These are phyloP conservation scores for Pachycephus smyrnensis DNA, from an alignment of 2,888 invertebrate species.

Conservation along the genomic window DNA sequence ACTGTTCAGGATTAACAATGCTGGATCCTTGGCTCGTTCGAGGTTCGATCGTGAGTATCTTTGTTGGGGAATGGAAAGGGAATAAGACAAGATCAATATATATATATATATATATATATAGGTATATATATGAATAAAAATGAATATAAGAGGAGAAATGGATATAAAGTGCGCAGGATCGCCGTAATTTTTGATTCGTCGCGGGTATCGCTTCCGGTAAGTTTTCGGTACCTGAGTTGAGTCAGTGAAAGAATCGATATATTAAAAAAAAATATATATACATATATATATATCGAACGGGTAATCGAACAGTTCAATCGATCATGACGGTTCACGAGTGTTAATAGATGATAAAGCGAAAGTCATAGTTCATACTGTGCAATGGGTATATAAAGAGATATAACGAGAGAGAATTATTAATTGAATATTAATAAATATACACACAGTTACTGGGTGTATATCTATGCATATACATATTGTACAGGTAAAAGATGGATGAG, in stretches of 20 bases:
- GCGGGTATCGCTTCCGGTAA: background rate
- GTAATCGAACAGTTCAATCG: background rate
- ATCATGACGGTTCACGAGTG: background rate
- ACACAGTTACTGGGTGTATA: slow-evolving; percentile 30
- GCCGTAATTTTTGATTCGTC: background rate
- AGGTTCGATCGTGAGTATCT: slow-evolving; percentile 9
- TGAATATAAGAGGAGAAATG: slow-evolving; percentile 5
- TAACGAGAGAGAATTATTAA: slow-evolving; percentile 22
- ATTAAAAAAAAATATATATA: slow-evolving; percentile 20
- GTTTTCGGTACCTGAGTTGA: background rate
- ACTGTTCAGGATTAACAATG: background rate
- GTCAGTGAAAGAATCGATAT: slow-evolving; percentile 16
- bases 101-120: slow-evolving; percentile 26
- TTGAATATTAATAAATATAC: slow-evolving; percentile 34
- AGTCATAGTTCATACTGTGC: background rate
- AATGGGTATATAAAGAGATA: background rate
- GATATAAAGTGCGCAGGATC: slow-evolving; percentile 12
- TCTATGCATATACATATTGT: background rate
- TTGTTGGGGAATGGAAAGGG: background rate
- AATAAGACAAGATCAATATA: slow-evolving; percentile 28
- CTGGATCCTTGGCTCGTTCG: background rate
- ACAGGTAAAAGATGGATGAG: background rate
- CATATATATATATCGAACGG: slow-evolving; percentile 9
- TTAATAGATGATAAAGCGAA: background rate
- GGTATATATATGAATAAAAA: slow-evolving; percentile 23